These are phyloP conservation scores for Urosaurus nigricauda DNA, from an alignment of 2,797 vertebrate genomes.

Conservation along the genomic window DNA sequence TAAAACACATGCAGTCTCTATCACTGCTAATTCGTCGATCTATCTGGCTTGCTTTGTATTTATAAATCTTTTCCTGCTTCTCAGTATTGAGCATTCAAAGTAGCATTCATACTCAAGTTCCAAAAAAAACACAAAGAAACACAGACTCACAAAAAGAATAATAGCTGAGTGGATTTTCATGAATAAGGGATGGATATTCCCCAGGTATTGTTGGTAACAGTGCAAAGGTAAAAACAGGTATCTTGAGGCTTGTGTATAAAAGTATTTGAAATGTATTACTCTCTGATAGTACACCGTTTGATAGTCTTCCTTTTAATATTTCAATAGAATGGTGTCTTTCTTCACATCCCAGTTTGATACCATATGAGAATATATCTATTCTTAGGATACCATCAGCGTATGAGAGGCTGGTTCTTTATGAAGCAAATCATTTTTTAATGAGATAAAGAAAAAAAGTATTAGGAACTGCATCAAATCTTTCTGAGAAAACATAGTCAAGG, in stretches of 20 bases:
- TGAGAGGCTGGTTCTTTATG: background rate
- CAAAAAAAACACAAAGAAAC: background rate
- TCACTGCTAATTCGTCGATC: background rate
- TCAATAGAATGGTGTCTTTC: background rate
- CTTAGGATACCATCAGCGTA: background rate
- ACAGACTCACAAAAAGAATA: background rate
- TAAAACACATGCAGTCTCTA: background rate
- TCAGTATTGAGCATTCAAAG: background rate
- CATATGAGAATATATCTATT: background rate
- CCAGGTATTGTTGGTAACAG: no score
- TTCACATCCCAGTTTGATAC: background rate
- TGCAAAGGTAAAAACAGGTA: background rate
- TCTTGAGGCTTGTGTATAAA: background rate
- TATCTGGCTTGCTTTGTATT: background rate
- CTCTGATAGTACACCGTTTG: background rate
- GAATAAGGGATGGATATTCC: background rate
- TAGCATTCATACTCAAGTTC: background rate
- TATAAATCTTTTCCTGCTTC: background rate
- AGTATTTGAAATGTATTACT: background rate
- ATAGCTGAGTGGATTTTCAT: background rate
- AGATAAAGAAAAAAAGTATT: background rate
- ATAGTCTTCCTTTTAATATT: background rate
- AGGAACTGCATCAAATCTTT: background rate
- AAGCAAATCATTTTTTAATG: background rate
- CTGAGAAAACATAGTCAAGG: background rate